Evolutionary conservation across 2,888 invertebrate species (phyloP).

Genomic region (Nasonovia ribisnigri): DNA sequence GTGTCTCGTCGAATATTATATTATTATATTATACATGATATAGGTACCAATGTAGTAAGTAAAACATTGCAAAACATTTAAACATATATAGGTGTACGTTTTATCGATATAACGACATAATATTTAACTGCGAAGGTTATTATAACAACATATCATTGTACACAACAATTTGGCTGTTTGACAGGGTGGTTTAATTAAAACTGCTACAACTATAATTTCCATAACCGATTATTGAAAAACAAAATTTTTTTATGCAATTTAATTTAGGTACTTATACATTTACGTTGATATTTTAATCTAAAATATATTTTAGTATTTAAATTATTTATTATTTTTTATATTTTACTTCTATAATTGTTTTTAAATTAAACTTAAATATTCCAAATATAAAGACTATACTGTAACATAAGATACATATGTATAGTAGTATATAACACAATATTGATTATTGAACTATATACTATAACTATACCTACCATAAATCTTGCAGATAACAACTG

Average conservation of each 20-base stretch:
- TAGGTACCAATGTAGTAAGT: neutral
- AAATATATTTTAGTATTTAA: neutral
- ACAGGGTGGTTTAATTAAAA: neutral
- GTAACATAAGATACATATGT: neutral
- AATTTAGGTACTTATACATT: neutral
- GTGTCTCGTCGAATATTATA: neutral
- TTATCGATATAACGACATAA: neutral
- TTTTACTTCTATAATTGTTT: neutral
- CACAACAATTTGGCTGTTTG: neutral
- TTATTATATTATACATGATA: neutral
- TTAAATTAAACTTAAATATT: neutral
- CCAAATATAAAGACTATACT: neutral
- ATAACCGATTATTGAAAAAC: neutral
- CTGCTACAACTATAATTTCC: neutral
- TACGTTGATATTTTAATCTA: neutral
- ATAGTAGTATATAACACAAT: too few species aligned
- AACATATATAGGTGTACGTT: neutral
- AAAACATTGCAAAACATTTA: neutral
- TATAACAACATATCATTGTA: neutral
- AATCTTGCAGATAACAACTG: neutral
- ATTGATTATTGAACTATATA: neutral
- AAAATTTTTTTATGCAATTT: neutral
- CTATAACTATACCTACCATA: neutral
- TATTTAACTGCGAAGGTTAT: neutral
- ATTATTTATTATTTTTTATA: neutral